Conservation (phyloP, 2,888 invertebrate species). For the Neoitamus cyanurus region DNA sequence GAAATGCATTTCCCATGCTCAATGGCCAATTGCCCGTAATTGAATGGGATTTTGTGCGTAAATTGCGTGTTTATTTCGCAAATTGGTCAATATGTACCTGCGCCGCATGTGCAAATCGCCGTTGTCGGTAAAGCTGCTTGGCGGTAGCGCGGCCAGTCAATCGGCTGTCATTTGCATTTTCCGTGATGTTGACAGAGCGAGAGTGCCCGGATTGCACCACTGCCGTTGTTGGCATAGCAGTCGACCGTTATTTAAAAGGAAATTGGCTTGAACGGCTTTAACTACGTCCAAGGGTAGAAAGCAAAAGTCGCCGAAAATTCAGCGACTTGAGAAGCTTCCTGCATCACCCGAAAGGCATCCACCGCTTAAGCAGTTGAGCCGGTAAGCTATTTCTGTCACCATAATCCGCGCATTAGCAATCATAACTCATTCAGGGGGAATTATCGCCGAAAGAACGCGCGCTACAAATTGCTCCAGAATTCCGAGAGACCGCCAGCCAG, state of each 20-base stretch:
- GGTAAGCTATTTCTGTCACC: constrained; percentile 34
- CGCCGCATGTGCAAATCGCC: neutral
- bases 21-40: constrained; percentile 12
- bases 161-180: neutral
- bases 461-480: constrained; percentile 41
- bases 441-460: constrained; percentile 20
- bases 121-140: neutral
- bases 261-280: neutral
- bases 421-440: constrained; percentile 42
- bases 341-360: neutral
- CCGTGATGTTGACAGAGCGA: neutral
- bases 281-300: neutral
- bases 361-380: neutral
- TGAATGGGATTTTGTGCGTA: constrained; percentile 31
- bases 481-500: neutral
- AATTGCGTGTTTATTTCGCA: constrained; percentile 40
- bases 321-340: neutral
- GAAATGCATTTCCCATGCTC: constrained; percentile 44
- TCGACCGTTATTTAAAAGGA: neutral
- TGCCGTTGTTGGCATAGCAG: neutral
- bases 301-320: neutral
- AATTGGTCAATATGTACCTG: constrained; percentile 24
- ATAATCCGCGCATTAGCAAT: constrained; percentile 22
- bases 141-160: neutral
- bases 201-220: neutral